These are phyloP conservation scores for Pyrocephalus nanus DNA, from an alignment of 2,797 vertebrate genomes.

Conservation along the genomic window DNA sequence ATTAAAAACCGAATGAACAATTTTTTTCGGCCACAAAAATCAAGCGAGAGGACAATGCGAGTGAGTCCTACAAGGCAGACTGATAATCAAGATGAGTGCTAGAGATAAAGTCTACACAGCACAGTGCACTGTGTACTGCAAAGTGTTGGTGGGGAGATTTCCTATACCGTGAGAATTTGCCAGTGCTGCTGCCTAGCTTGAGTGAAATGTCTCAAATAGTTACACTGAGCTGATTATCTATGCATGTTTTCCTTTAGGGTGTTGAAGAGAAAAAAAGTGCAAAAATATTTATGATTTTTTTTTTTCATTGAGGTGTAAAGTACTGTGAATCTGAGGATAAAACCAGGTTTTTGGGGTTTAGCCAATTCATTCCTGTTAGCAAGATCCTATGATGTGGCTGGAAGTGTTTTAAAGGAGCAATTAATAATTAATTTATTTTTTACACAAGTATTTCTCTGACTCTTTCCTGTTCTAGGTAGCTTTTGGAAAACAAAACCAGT, in stretches of 20 bases:
- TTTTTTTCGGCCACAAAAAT: constrained; percentile 7
- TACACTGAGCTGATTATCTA: neutral
- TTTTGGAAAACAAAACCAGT: constrained; percentile 13
- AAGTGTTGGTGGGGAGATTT: neutral
- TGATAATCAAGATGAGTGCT: neutral
- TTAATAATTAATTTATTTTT: neutral
- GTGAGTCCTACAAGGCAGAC: neutral
- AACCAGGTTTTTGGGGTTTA: neutral
- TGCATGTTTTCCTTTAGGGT: neutral
- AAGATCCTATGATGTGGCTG: neutral
- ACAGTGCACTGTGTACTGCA: neutral
- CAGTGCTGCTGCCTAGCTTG: neutral
- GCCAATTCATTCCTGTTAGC: neutral
- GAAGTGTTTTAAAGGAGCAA: neutral
- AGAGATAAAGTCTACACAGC: neutral
- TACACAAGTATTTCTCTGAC: neutral
- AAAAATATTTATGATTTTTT: neutral
- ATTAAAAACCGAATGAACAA: neutral
- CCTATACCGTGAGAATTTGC: rapidly evolving
- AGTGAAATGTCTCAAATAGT: neutral
- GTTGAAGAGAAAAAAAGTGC: neutral
- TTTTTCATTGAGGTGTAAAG: neutral
- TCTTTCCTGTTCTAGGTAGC: neutral
- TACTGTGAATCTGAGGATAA: neutral
- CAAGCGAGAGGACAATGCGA: neutral